A percentile compares a stretch with the other conserved stretches of the same genome.
Evolutionary conservation across 2,797 vertebrate genomes (phyloP).

Genomic region (Paramormyrops hopkinsi): DNA sequence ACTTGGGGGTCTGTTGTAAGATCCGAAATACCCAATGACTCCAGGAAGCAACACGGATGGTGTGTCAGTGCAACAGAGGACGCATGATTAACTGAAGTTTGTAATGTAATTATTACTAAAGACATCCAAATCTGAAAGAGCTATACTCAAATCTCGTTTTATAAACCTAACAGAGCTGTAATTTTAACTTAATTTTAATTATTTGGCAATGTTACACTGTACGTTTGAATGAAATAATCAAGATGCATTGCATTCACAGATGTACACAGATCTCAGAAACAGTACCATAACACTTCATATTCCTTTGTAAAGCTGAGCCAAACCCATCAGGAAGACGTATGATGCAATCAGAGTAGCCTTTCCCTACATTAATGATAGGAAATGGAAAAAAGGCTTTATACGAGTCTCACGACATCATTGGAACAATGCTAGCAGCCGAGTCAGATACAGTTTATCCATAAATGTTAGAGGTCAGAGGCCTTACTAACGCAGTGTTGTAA

Average conservation of each 20-base stretch:
- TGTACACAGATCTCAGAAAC: background rate
- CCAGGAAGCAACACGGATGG: background rate
- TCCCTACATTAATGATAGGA: background rate
- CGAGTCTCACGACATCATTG: background rate
- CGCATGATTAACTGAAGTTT: background rate
- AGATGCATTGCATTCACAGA: background rate
- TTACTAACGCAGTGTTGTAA: background rate
- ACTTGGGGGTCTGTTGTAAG: background rate
- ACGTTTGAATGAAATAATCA: background rate
- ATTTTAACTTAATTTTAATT: background rate
- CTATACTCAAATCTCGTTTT: background rate
- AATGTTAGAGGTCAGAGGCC: background rate
- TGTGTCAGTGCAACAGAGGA: background rate
- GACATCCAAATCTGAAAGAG: background rate
- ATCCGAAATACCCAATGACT: background rate
- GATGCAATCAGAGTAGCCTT: background rate
- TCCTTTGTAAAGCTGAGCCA: background rate
- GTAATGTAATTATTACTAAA: background rate
- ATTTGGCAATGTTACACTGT: background rate
- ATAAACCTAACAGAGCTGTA: background rate
- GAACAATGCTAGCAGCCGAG: background rate
- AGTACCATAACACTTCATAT: background rate
- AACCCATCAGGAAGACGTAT: background rate
- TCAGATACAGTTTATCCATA: background rate
- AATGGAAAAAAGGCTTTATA: background rate